Evolutionary conservation across 2,113 vertebrate genomes (phyloP).

Genomic region (Raja brachyura): DNA sequence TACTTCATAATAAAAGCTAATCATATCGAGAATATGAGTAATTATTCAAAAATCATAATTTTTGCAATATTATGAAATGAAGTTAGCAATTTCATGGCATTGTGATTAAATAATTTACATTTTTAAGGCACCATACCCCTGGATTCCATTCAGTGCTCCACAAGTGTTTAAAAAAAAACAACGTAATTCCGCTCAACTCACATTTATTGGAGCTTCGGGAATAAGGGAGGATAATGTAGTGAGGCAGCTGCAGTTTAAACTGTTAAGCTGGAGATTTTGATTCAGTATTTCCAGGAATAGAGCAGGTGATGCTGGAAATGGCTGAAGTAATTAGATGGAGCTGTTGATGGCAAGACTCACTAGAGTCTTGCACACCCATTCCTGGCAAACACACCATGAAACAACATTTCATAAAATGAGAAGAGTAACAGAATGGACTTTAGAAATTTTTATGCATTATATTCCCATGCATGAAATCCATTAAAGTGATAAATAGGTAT

Average conservation of each 20-base stretch:
- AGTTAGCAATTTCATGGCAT: background rate
- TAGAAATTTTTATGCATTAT: too few species aligned
- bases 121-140: background rate
- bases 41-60: too few species aligned
- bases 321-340: background rate
- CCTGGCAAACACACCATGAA: too few species aligned
- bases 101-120: too few species aligned
- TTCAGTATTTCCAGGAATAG: background rate
- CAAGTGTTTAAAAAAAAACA: background rate
- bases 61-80: background rate
- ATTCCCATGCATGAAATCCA: too few species aligned
- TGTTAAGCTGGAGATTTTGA: background rate
- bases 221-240: background rate
- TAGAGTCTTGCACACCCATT: background rate
- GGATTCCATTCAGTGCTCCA: background rate
- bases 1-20: background rate
- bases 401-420: too few species aligned
- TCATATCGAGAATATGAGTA: background rate
- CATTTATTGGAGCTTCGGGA: background rate
- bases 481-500: too few species aligned
- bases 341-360: background rate
- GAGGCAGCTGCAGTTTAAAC: background rate
- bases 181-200: background rate
- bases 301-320: background rate
- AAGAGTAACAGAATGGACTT: too few species aligned